Base-by-base conservation (phyloP, 2,888 invertebrate species). In the Cabera pusaria region DNA sequence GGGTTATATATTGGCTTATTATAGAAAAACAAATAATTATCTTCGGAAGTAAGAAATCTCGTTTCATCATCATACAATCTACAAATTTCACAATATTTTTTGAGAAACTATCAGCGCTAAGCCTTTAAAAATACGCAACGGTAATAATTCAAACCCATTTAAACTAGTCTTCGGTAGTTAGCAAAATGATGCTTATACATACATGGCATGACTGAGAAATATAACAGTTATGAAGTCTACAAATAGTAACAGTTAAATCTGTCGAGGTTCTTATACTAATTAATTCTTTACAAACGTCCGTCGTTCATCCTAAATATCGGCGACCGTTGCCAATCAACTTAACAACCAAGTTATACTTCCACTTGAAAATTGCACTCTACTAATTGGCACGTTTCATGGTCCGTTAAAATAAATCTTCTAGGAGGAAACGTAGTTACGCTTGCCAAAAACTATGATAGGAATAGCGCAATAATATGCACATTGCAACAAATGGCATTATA, bases 281-380 rank as follows among this genome's bases (percentile, higher is more conserved):
- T 34, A 16, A 25, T 40, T 34, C 36, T 44, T 24, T 24, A 26
- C 34, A 18, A 18, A 17, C 20, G 22, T 9, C 37, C 21, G 34
- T 4, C 14, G 4, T 14, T 32, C 20, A 32, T 26, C 34, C 17
- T 27, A 33, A 21, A 41, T 41, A 33, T 36, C 34, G 21, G 22
- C 22, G 27, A 41, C 48, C 49, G 41, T 44, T 45, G 19, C 35
- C 33, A 43, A 43, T 43, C 23, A 41, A 33, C 40, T 38, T 40
- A 37, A 28, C 27, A 34, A 31, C 20, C 16, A 20, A 29, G 25
- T 6, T 36, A 5, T 29, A 36, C 19, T 32, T 37, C 41, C 33
- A 23, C 24, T 41, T 20, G n/a, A 33, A 35, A 40, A 24, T 49
- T 25, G 23, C 36, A 36, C 40, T 36, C 40, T 31, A 25, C 41